Evolutionary conservation across 2,888 invertebrate genomes (phyloP).

Genomic region (Agonopterix arenella): DNA sequence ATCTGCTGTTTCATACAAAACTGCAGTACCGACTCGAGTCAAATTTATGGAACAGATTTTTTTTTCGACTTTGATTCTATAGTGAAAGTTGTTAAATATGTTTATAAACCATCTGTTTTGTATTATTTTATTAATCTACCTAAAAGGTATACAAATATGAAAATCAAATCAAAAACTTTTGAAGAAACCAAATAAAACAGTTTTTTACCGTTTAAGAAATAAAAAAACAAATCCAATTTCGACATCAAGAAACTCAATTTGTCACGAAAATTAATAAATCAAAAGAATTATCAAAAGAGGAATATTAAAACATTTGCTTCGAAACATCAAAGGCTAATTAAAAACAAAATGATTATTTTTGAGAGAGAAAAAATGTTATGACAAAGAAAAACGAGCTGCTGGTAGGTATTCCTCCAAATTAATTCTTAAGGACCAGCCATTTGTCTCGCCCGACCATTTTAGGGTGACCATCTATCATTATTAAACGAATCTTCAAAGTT

Average conservation of each 20-base stretch:
- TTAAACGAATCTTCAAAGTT: too few species aligned
- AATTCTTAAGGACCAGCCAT: constrained; percentile 57
- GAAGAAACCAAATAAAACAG: neutral
- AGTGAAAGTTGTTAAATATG: too few species aligned
- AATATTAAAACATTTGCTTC: constrained; percentile 23
- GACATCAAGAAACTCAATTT: constrained; percentile 13
- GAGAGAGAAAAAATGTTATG: constrained; percentile 37
- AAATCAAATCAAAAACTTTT: neutral
- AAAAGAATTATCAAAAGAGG: constrained; percentile 25
- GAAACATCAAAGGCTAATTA: constrained; percentile 48
- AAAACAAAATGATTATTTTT: constrained; percentile 36
- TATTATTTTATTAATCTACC: too few species aligned
- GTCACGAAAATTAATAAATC: constrained; percentile 19
- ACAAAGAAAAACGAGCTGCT: constrained; percentile 50
- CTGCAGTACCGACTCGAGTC: too few species aligned
- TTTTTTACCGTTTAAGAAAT: neutral
- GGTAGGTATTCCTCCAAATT: constrained; percentile 42
- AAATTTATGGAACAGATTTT: too few species aligned
- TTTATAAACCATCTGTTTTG: too few species aligned
- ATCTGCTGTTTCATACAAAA: too few species aligned
- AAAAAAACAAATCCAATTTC: constrained; percentile 1
- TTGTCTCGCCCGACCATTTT: constrained; percentile 29
- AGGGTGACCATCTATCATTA: constrained; percentile 1
- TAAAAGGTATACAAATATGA: too few species aligned
- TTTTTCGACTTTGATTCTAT: too few species aligned